Base-by-base conservation (phyloP, 2,888 invertebrate genomes). In the Mactromeris polynyma region DNA sequence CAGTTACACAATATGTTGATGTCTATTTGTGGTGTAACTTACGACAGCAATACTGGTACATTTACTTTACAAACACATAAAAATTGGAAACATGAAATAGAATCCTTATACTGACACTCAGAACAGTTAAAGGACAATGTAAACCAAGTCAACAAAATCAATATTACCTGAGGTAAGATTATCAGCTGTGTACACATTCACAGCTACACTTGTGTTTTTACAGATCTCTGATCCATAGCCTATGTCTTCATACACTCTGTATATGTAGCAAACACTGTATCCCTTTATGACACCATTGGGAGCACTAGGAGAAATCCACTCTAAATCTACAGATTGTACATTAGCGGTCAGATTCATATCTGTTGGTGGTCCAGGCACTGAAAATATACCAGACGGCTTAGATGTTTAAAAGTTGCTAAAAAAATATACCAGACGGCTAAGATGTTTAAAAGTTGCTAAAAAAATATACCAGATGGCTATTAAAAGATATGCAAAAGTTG, bases 251-350 rank as follows among this genome's bases (percentile, higher is more conserved):
- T 83, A 83, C 0, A 69, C 26, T 46, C 31, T 83, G 36, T 42
- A 73, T 14, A 14, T 26, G 9, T 38, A 19, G 31, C 83, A 83
- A 1, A 83, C 46, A 46, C n/a, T 31, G 73, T 73, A 69, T 17
- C 31, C 83, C n/a, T 19, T 21, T 31, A 83, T 26, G 46, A n/a
- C 83, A 69, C 83, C 83, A 73, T 83, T 83, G 2, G 83, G 83
- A 2, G 26, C 1, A 31, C n/a, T 38, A 19, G 83, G 69, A 21
- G 9, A 9, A 31, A 6, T 33, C 83, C 83, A 83, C 17, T 0
- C 19, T 36, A 73, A 19, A 9, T 46, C 38, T 2, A 83, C 33
- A 46, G 73, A 46, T 26, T 33, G 11, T n/a, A n/a, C 40, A 46
- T 6, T 21, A 19, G 0, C n/a, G 17, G 7, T 17, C 21, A 73